Percentiles rank a stretch among this genome's conserved stretches.
Evolutionary conservation across 1,140 invertebrate genomes (phyloP).

Genomic region (Drosophila mayri): DNA sequence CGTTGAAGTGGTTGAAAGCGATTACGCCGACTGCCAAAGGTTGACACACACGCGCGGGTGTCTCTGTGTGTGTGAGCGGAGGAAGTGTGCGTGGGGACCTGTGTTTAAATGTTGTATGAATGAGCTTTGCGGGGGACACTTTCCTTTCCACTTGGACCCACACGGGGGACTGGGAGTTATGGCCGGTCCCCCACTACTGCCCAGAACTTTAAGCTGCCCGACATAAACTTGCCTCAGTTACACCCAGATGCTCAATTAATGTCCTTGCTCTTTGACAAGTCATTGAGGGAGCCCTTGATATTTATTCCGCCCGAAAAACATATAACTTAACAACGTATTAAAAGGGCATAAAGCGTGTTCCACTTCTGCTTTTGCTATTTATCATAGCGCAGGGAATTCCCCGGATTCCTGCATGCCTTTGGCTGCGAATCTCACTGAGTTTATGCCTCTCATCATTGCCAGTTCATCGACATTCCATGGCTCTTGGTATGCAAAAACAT

Average conservation of each 20-base stretch:
- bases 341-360: conserved; percentile 45
- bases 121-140: conserved; percentile 70
- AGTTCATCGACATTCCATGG: conserved; percentile 37
- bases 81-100: conserved; percentile 28
- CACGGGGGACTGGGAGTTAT: conserved; percentile 51
- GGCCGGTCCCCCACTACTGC: conserved; percentile 32
- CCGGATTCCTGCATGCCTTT: neutral
- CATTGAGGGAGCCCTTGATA: conserved; percentile 33
- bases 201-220: conserved; percentile 50
- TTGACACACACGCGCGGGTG: conserved; percentile 51
- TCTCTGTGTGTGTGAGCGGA: conserved; percentile 1
- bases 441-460: conserved; percentile 7
- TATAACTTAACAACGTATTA: conserved; percentile 48
- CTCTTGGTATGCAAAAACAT: conserved; percentile 33
- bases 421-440: neutral
- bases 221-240: conserved; percentile 73
- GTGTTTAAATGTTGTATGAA: conserved; percentile 79
- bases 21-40: conserved; percentile 81
- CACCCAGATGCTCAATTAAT: conserved; percentile 66
- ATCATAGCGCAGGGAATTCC: conserved; percentile 4
- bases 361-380: conserved; percentile 10
- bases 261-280: conserved; percentile 37
- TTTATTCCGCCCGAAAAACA: conserved; percentile 31
- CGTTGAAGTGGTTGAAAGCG: conserved; percentile 82
- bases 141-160: conserved; percentile 22